Evolutionary conservation across 2,113 vertebrate species (phyloP).

Genomic region (Nycticryphes semicollaris): DNA sequence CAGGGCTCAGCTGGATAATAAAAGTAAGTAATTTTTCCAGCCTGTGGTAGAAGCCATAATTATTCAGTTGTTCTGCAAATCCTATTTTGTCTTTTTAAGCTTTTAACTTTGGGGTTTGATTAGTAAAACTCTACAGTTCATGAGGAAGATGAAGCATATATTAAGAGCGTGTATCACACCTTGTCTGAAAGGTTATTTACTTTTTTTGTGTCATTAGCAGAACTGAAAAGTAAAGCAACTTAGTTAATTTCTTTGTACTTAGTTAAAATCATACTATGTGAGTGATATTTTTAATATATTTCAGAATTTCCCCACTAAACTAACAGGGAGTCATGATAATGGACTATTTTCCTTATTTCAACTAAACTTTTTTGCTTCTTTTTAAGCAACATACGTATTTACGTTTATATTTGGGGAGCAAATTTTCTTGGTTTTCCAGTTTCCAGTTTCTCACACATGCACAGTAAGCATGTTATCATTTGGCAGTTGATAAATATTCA

Average conservation of each 20-base stretch:
- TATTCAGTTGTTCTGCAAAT: neutral
- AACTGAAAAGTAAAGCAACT: neutral
- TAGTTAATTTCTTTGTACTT: neutral
- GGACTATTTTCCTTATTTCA: neutral
- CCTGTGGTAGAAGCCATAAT: neutral
- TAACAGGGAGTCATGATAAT: neutral
- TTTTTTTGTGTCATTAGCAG: neutral
- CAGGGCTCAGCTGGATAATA: constrained; percentile 96
- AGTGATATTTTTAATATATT: neutral
- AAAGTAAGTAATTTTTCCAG: constrained; percentile 82
- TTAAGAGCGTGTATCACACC: neutral
- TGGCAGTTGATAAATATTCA: neutral
- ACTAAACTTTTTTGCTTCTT: neutral
- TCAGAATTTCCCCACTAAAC: neutral
- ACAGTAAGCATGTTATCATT: neutral
- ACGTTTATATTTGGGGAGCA: neutral
- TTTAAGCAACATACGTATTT: neutral
- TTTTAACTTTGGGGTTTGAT: neutral
- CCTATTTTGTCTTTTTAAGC: neutral
- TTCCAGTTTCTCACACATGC: neutral
- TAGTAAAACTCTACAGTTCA: neutral
- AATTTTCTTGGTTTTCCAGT: neutral
- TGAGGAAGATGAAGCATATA: neutral
- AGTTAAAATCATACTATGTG: neutral
- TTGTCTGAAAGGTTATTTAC: neutral